Evolutionary conservation across 1,140 invertebrate species (phyloP), one percentile per base, ranked within the genome.

Genomic region (Oedothorax gibbosus): DNA sequence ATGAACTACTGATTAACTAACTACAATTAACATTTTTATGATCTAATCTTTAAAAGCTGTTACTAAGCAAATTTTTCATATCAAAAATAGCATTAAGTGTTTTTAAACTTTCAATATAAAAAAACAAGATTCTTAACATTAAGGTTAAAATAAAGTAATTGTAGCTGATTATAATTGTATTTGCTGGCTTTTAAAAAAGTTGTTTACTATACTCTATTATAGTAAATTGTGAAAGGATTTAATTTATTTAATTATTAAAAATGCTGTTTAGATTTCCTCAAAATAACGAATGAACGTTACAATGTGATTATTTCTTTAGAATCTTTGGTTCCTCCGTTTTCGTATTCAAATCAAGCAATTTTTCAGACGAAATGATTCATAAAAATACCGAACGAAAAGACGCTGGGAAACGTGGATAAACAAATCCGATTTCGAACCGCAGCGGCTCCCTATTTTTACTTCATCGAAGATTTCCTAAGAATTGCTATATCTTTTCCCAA

Each of bases 271-370:
- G 57, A 60, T 60, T 14, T 14, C n/a, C 1, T 60, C n/a, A 60
- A 60, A 60, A 2, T n/a, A 60, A 60, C n/a, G n/a, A 14, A 60
- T 14, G n/a, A 60, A 60, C 11, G n/a, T 60, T 60, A 60, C 57
- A n/a, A 60, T 60, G n/a, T 60, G n/a, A 12, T 60, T 60, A 3
- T n/a, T 60, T 14, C 57, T 60, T 60, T 12, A 60, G 57, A 2
- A 60, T 14, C 12, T 60, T 15, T 18, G 18, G 21, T 14, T 14
- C 9, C 57, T 73, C 54, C 71, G n/a, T 20, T 57, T 21, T 12
- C 14, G 12, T 20, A 73, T 73, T 73, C 71, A 73, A 73, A 73
- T 73, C 71, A 73, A 54, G 71, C 71, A 73, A 73, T 73, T 73
- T 73, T 73, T 20, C 71, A 8, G 54, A 14, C 53, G 71, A 73